These are phyloP conservation scores for Phalacrocorax carbo DNA, from an alignment of 2,113 vertebrate species.

Conservation along the genomic window DNA sequence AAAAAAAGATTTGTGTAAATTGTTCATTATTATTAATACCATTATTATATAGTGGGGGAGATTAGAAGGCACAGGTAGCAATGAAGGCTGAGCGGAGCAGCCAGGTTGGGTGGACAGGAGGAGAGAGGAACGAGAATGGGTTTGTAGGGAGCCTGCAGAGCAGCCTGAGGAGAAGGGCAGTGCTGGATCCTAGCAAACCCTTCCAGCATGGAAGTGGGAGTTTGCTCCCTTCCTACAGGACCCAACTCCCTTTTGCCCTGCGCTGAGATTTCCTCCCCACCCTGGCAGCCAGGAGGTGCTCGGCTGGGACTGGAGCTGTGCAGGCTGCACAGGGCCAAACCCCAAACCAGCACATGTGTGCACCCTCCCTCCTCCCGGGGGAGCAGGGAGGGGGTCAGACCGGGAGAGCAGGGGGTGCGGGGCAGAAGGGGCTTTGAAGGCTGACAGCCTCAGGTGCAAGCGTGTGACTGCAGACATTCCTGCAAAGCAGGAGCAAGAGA, in stretches of 20 bases:
- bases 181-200: background rate
- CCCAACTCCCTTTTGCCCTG: background rate
- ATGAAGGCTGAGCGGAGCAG: background rate
- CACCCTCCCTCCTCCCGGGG: background rate
- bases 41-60: background rate
- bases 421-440: slow-evolving; percentile 1
- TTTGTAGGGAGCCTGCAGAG: background rate
- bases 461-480: slow-evolving; percentile 67
- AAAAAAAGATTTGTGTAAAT: background rate
- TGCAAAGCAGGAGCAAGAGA: slow-evolving; percentile 50
- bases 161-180: background rate
- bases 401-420: background rate
- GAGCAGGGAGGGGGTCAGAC: background rate
- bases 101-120: background rate
- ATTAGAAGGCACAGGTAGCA: background rate
- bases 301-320: background rate
- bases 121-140: background rate
- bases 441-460: slow-evolving; percentile 73
- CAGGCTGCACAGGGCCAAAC: background rate
- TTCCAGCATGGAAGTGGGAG: background rate
- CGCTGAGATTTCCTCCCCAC: accelerated
- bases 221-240: background rate
- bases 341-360: background rate
- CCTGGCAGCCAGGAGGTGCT: background rate
- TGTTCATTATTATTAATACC: background rate